Base-by-base conservation (phyloP, 2,888 invertebrate species). In the Aspidiotus destructor region DNA sequence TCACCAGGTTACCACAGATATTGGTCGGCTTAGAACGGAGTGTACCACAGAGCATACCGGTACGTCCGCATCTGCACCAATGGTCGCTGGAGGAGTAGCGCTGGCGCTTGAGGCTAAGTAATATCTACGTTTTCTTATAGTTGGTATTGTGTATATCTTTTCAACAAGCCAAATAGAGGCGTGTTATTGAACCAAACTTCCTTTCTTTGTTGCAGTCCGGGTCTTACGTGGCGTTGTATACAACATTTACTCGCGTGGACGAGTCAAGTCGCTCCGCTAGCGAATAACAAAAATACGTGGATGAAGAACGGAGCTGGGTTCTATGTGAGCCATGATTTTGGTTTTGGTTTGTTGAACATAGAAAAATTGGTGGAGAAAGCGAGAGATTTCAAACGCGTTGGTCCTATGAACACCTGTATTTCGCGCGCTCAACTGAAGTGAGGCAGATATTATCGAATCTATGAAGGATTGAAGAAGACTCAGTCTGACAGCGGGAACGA, bases 21-120 rank as follows among this genome's bases (percentile, higher is more conserved):
- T 48, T n/a, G 48, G 48, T n/a, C 28, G 28, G 28, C 28, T 28
- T 28, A n/a, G 48, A 48, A n/a, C 10, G 2, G n/a, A 48, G 48
- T 96, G 96, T 77, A 96, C 96, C 0, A 83, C 86, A 48, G 84
- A 84, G 71, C 94, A 94, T 76, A 91, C 93, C 0, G 96, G 95
- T 54, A 96, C 95, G 2, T 94, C 94, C 0, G 95, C 94, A 2
- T 90, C 94, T 0, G 93, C 94, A 11, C 94, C 94, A 41, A 80
- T 95, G 71, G 94, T 94, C 7, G 92, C 94, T 11, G 94, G 93
- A 55, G 91, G 95, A 73, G 83, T 93, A 69, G 94, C 94, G 60
- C 82, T 96, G 67, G 86, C 86, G 60, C 80, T 96, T 67, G 87
- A 92, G 80, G 89, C 87, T 13, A 94, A 94, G 94, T 94, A 81